Conservation (phyloP, 1,140 invertebrate species). For the Glomeris maerens region DNA sequence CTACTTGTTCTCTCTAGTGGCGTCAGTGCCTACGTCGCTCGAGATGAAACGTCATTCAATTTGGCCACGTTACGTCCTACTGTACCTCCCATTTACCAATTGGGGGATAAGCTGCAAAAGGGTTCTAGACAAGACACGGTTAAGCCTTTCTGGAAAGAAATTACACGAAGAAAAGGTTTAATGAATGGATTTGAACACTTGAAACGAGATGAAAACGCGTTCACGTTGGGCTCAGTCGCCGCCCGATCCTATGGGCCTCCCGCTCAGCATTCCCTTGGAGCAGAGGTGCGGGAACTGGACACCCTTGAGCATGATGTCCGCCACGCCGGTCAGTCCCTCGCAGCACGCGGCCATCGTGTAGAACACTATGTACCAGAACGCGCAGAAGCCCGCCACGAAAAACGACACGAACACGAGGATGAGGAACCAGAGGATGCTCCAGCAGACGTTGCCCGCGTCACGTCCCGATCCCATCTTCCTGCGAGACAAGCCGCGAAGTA, state of each 20-base stretch:
- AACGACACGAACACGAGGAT: conserved; percentile 58
- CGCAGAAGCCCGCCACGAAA: conserved; percentile 54
- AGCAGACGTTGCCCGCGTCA: conserved; percentile 26
- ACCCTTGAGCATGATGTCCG: conserved; percentile 49
- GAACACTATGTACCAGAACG: conserved; percentile 53
- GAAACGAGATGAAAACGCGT: no score
- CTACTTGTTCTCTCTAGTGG: no score
- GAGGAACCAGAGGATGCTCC: conserved; percentile 60
- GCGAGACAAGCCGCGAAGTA: no score
- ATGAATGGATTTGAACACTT: no score
- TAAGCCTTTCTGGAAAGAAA: no score
- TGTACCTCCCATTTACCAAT: no score
- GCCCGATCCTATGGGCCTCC: not conserved
- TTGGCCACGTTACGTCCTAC: no score
- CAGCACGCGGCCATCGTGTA: conserved; percentile 57
- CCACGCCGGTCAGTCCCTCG: conserved; percentile 37
- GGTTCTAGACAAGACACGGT: no score
- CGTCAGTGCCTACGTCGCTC: no score
- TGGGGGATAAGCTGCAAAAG: no score
- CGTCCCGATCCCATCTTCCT: not conserved
- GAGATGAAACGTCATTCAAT: no score
- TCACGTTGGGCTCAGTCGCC: not conserved
- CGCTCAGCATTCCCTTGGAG: conserved; percentile 29
- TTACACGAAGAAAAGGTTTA: no score
- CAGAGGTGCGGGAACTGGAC: conserved; percentile 52